Conservation (phyloP, 2,113 vertebrate genomes). For the Pitta sordida region DNA sequence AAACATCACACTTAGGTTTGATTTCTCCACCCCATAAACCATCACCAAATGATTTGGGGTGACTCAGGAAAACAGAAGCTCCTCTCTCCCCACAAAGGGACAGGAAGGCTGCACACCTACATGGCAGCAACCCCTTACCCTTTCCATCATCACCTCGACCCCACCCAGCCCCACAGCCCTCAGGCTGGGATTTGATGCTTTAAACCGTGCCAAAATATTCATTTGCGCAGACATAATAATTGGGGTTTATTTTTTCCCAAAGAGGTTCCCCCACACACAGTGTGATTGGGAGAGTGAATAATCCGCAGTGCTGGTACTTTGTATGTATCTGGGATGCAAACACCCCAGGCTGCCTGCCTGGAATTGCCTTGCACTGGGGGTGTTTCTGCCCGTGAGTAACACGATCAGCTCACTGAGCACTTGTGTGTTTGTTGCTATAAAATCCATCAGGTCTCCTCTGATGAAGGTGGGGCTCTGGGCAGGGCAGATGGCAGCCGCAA, state of each 20-base stretch:
- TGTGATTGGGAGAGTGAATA: neutral
- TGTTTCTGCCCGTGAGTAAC: neutral
- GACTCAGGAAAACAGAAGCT: neutral
- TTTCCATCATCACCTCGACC: neutral
- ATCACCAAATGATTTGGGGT: neutral
- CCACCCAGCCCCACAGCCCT: neutral
- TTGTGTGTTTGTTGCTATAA: neutral
- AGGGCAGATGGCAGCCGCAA: neutral
- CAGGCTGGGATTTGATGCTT: neutral
- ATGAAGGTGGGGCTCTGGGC: neutral
- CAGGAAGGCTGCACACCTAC: neutral
- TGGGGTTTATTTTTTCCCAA: neutral
- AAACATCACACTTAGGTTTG: neutral
- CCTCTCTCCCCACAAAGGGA: rapidly evolving
- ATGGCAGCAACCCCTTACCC: too few relatives aligned
- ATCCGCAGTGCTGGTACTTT: neutral
- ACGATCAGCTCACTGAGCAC: neutral
- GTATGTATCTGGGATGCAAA: slow-evolving; percentile 37
- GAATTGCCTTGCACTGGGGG: neutral
- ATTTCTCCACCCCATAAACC: neutral
- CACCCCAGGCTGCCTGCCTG: slow-evolving; percentile 20
- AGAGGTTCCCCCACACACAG: rapidly evolving
- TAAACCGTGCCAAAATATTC: neutral
- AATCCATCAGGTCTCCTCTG: neutral
- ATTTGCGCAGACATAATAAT: neutral